Evolutionary conservation across 2,888 invertebrate genomes (phyloP), one percentile per base, ranked within the genome.

Genomic region (Brachypalpus laphriformis): DNA sequence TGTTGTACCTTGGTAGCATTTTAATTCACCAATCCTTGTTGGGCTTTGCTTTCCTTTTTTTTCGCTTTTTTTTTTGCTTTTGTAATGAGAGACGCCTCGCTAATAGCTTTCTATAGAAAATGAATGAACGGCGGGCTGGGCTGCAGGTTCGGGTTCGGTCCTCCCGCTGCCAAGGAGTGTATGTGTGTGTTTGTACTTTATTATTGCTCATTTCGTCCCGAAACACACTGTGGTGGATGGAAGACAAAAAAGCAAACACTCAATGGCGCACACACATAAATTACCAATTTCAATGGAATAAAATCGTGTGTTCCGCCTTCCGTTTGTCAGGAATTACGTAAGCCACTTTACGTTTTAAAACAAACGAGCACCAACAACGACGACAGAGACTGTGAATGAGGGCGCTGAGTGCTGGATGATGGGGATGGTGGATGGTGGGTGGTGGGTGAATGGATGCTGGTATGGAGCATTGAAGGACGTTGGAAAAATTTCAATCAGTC

Each of bases 271-370:
- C 56, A 54, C 16, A 56, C 34, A 56, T 56, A 56, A 56, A 56
- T 56, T 56, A 56, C 31, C 56, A 31, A 56, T 56, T 56, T 56
- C 56, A 56, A 31, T 56, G 56, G 34, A 16, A 34, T 34, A 56
- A 34, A 56, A 31, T 56, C 31, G 56, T 31, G 28, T 56, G 56
- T 34, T 18, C 34, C 28, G 31, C 11, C 56, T 18, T 18, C 56
- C 56, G 56, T 28, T 56, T 56, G 56, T 56, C 18, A 34, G 31
- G 31, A 56, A 34, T 56, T 56, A 56, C 34, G 56, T 56, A 56
- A 56, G 56, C 56, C 56, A 56, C 56, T 56, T 56, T 56, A 56
- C 34, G 56, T 56, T 56, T 56, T 56, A 56, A 56, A 54, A 31
- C 16, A 31, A 54, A 54, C 31, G 16, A 18, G 14, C 18, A 28